phyloP scores from a whole-genome alignment of 1,140 invertebrate species.

The Micrasema minimum region DNA sequence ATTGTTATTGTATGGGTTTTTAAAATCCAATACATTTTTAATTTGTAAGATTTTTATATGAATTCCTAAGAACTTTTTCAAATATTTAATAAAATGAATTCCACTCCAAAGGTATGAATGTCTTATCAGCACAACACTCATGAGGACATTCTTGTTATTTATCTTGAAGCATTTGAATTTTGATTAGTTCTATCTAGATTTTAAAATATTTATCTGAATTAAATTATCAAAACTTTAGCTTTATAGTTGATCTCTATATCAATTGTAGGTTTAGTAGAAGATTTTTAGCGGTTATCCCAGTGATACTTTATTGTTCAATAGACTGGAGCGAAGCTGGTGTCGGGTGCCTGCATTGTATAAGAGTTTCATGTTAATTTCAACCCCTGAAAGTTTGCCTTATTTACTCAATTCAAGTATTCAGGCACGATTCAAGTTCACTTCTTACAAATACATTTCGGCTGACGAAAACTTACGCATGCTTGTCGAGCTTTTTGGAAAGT shows the following conservation, averaged over 20 bases:
- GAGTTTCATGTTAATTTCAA: constrained; percentile 38
- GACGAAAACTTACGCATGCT: constrained; percentile 52
- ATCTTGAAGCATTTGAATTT: constrained; percentile 1
- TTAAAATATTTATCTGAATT: constrained; percentile 9
- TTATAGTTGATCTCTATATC: constrained; percentile 36
- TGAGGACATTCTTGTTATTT: not conserved
- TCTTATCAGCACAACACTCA: not conserved
- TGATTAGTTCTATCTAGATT: constrained; percentile 3
- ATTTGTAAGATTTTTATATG: constrained; percentile 26
- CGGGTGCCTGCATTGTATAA: constrained; percentile 48
- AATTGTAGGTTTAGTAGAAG: constrained; percentile 31
- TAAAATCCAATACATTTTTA: constrained; percentile 26
- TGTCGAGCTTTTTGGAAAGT: constrained; percentile 54
- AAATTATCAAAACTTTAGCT: constrained; percentile 22
- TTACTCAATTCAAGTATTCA: constrained; percentile 43
- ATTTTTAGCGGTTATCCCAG: constrained; percentile 15
- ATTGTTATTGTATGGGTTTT: constrained; percentile 12
- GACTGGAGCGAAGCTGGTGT: constrained; percentile 41
- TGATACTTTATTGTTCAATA: constrained; percentile 4
- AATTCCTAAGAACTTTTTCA: constrained; percentile 27
- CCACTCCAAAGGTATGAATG: not conserved
- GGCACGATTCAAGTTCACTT: constrained; percentile 44
- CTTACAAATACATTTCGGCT: constrained; percentile 46
- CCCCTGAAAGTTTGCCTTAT: constrained; percentile 49
- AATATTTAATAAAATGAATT: constrained; percentile 12